Percentiles rank a stretch among this genome's conserved stretches.
phyloP scores from a whole-genome alignment of 1,140 invertebrate species.

The Polypedilum pembai region DNA sequence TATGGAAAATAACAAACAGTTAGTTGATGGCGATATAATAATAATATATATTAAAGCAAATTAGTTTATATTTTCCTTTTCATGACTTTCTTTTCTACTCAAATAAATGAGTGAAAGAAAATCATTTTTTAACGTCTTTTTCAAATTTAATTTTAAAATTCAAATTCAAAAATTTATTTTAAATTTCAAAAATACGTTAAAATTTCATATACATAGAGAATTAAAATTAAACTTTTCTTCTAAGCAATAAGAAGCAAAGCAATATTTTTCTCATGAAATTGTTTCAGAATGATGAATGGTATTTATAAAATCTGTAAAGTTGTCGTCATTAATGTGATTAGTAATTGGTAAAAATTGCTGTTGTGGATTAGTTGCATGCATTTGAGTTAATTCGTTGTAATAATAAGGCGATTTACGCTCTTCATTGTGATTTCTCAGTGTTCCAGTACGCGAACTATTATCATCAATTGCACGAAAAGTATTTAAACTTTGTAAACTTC shows the following conservation, averaged over 20 bases:
- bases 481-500: slow-evolving; percentile 2
- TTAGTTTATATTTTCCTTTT: too few relatives aligned
- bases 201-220: too few relatives aligned
- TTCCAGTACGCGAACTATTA: not conserved
- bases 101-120: too few relatives aligned
- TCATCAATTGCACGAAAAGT: not conserved
- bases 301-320: not conserved
- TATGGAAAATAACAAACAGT: slow-evolving; percentile 24
- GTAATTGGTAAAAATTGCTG: slow-evolving; percentile 21
- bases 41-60: not conserved
- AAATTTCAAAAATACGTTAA: too few relatives aligned
- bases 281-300: not conserved
- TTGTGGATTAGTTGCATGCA: slow-evolving; percentile 15
- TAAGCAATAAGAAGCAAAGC: too few relatives aligned
- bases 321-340: slow-evolving; percentile 17
- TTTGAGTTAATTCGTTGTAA: slow-evolving; percentile 34
- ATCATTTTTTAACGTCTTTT: too few relatives aligned
- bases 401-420: slow-evolving; percentile 41
- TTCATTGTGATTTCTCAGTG: slow-evolving; percentile 21
- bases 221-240: too few relatives aligned
- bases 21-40: not conserved
- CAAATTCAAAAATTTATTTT: too few relatives aligned
- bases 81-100: too few relatives aligned
- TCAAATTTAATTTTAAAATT: too few relatives aligned
- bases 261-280: not conserved